Evolutionary conservation across 2,113 vertebrate genomes (phyloP).

Genomic region (Peromyscus californicus): DNA sequence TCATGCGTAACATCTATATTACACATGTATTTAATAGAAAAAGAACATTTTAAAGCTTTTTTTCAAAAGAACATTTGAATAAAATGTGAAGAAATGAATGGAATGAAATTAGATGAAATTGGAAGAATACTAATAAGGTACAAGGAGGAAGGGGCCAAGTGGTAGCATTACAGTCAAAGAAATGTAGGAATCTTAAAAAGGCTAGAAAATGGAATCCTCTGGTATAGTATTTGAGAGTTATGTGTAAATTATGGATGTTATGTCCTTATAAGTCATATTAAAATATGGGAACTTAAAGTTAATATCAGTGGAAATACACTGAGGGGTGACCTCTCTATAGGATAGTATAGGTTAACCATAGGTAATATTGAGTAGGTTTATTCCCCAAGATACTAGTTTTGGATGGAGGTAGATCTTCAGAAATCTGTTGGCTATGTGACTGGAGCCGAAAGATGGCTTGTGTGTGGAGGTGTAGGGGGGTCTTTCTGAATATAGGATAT

Average conservation of each 20-base stretch:
- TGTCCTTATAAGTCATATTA: neutral
- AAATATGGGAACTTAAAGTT: neutral
- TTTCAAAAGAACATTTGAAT: neutral
- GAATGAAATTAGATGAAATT: neutral
- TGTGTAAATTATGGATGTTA: neutral
- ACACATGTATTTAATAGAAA: neutral
- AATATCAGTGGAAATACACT: neutral
- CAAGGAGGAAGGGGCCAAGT: neutral
- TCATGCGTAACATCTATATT: neutral
- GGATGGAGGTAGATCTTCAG: neutral
- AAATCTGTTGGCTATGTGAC: neutral
- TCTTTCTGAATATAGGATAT: neutral
- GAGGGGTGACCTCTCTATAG: neutral
- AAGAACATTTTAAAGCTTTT: neutral
- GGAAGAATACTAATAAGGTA: neutral
- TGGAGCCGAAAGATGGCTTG: fast-evolving
- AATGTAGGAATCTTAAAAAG: neutral
- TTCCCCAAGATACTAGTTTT: neutral
- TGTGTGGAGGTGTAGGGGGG: too few species aligned
- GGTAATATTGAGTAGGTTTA: neutral
- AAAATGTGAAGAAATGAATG: neutral
- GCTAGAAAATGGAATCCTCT: neutral
- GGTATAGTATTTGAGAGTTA: neutral
- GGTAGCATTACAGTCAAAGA: neutral
- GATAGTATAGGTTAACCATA: fast-evolving